Evolutionary conservation across 2,888 invertebrate genomes (phyloP), one percentile per base, ranked within the genome.

Genomic region (Phaedon cochleariae): DNA sequence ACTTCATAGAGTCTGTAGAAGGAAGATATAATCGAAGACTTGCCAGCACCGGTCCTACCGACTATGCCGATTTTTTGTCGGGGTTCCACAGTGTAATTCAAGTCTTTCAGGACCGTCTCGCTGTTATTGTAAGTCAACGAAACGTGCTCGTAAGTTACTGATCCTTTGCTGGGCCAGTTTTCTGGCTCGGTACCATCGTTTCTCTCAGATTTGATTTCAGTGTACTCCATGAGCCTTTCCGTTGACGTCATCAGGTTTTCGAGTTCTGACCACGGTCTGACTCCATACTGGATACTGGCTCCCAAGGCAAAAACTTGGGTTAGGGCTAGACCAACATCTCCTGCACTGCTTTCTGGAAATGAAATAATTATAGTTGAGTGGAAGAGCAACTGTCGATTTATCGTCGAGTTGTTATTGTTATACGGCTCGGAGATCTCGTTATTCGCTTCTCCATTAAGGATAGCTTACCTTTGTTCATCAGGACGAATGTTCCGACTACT

Each of bases 171-270:
- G 0, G 94, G 94, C 94, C 94, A 94, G 0, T 88, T 85, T 6
- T 86, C 84, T 18, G 88, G 87, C 41, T 90, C 90, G 74, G 52
- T 17, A 3, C 78, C 79, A 9, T 31, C 31, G 1, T 57, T 59
- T 6, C 68, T 53, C 72, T 84, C 84, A 15, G 76, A 73, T 64
- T 85, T 81, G 12, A 89, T 76, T 18, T 85, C 79, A 0, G 85
- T 76, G 59, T 82, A 81, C 69, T 81, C 82, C 45, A 78, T 51
- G 0, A 92, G 87, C 81, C 96, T 88, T 83, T 97, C 97, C 0
- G 97, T 95, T 7, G 93, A 91, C 3, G 93, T 94, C 94, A 94
- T 93, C 72, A 90, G 91, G 77, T 93, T 94, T 81, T 82, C 82
- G 17, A 79, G 81, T 81, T 96, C 96, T 0, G 96, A 93, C 73